These are phyloP conservation scores for Athrips mouffetella DNA, from an alignment of 2,888 invertebrate genomes.

Conservation along the genomic window DNA sequence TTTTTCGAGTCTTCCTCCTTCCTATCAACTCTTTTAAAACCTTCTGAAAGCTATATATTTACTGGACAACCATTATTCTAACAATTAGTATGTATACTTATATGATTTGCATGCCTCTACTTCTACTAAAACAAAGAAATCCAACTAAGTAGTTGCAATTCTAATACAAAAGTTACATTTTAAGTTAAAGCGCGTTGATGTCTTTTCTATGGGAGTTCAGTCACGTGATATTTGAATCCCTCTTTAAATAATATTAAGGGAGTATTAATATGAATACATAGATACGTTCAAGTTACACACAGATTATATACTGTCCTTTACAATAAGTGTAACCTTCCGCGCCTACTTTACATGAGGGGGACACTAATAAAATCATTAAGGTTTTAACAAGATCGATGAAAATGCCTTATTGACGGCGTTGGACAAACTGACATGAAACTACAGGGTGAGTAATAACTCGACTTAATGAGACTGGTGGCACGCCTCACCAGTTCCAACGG, in stretches of 20 bases:
- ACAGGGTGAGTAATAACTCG: conserved; percentile 45
- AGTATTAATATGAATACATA: conserved; percentile 1
- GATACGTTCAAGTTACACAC: not conserved
- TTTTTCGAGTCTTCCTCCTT: no score
- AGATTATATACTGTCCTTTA: not conserved
- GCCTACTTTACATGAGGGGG: not conserved
- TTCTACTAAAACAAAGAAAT: no score
- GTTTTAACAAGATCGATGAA: conserved; percentile 16
- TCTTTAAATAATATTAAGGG: no score
- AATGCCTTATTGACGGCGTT: conserved; percentile 21
- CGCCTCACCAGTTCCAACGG: conserved; percentile 17
- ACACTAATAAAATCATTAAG: conserved; percentile 16
- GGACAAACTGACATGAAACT: conserved; percentile 46
- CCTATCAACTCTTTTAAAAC: no score
- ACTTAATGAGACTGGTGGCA: conserved; percentile 45
- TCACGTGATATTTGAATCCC: no score
- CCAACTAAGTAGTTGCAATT: no score
- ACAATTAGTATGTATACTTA: no score
- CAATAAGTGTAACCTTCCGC: not conserved
- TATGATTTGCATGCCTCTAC: no score
- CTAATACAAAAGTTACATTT: not conserved
- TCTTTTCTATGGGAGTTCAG: conserved; percentile 41
- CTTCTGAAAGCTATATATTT: no score
- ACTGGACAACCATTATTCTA: no score
- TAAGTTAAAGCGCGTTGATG: conserved; percentile 36